These are phyloP conservation scores for Dendrocincla tyrannina DNA, from an alignment of 2,797 vertebrate species.

Conservation along the genomic window DNA sequence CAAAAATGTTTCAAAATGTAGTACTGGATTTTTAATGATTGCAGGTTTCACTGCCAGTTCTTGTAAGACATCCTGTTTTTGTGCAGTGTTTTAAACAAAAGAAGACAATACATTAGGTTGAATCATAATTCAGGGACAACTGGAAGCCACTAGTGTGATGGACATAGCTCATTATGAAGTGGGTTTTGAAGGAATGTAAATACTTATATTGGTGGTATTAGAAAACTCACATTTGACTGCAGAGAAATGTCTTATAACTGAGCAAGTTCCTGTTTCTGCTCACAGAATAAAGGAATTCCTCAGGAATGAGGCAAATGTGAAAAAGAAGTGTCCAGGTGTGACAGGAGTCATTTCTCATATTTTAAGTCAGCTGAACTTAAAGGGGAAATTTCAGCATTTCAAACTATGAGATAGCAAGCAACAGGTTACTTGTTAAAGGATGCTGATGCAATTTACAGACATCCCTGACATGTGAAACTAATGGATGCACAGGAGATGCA, in stretches of 20 bases:
- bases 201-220: neutral
- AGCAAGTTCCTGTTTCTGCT: neutral
- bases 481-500: neutral
- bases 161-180: neutral
- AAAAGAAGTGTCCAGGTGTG: neutral
- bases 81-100: neutral
- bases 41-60: slow-evolving; percentile 33
- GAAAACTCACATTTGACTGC: neutral
- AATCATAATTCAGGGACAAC: neutral
- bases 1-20: slow-evolving; percentile 50
- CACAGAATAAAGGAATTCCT: neutral
- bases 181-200: neutral
- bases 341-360: neutral
- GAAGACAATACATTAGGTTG: neutral
- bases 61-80: slow-evolving; percentile 48
- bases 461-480: neutral
- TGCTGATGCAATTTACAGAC: neutral
- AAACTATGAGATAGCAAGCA: neutral
- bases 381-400: neutral
- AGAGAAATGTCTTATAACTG: neutral
- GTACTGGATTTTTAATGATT: slow-evolving; percentile 29
- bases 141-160: neutral
- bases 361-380: neutral
- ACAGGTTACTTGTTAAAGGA: neutral
- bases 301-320: neutral